These are phyloP conservation scores for Chrysogorgia sp. DNA, from an alignment of 92 coral and sea anemone genomes.

Conservation along the genomic window DNA sequence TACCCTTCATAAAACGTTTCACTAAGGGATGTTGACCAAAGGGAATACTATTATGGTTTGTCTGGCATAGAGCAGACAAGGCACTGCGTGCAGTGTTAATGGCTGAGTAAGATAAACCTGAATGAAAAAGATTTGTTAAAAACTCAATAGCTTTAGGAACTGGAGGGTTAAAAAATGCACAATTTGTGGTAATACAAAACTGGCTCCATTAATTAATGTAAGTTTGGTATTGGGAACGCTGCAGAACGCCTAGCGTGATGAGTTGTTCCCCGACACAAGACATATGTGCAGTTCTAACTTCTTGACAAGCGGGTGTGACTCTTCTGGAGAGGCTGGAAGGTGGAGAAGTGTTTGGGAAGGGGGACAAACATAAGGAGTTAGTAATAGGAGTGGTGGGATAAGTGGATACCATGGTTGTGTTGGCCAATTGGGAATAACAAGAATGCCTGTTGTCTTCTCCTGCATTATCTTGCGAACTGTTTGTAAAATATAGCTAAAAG, in stretches of 20 bases:
- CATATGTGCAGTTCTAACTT: constrained; percentile 45
- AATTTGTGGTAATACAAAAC: no score
- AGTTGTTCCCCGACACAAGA: constrained; percentile 53
- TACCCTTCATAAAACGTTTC: constrained; percentile 57
- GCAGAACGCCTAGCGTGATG: constrained; percentile 21
- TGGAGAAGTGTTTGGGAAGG: constrained; percentile 49
- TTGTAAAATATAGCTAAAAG: constrained; percentile 58
- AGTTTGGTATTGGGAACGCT: constrained; percentile 14
- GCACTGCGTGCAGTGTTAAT: constrained; percentile 55
- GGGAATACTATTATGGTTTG: constrained; percentile 1
- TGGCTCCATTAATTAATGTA: not conserved
- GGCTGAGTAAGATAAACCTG: constrained; percentile 42
- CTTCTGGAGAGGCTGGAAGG: constrained; percentile 48
- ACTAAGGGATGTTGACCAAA: constrained; percentile 61
- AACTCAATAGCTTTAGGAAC: constrained; percentile 45
- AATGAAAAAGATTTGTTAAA: constrained; percentile 37
- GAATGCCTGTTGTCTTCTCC: constrained; percentile 51
- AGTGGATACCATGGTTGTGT: constrained; percentile 63
- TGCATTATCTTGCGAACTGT: constrained; percentile 54
- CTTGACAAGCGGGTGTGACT: constrained; percentile 54
- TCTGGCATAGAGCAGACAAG: constrained; percentile 42
- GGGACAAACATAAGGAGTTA: constrained; percentile 47
- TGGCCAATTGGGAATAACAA: constrained; percentile 62
- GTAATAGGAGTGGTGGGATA: constrained; percentile 33
- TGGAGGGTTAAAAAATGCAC: no score